Percentiles rank a stretch among this genome's conserved stretches.
Conservation (phyloP, 2,113 vertebrate species). For the Furnarius figulus region DNA sequence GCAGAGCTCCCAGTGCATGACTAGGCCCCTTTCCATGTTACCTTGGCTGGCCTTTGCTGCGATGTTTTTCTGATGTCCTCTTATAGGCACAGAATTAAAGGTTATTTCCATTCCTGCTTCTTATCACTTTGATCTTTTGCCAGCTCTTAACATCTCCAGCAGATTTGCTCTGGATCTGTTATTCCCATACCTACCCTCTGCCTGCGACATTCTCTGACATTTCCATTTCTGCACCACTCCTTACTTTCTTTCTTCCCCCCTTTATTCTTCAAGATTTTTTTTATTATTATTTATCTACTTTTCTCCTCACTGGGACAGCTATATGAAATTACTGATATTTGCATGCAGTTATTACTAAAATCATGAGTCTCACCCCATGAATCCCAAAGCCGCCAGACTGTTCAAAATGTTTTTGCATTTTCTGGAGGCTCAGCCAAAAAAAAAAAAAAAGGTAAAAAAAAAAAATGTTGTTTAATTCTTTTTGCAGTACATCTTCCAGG, state of each 20-base stretch:
- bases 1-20: neutral
- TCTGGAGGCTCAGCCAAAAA: neutral
- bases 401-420: neutral
- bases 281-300: neutral
- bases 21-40: slow-evolving; percentile 54
- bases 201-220: slow-evolving; percentile 52
- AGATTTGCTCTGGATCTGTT: slow-evolving; percentile 64
- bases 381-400: neutral
- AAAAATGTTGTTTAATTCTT: neutral
- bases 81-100: slow-evolving; percentile 55
- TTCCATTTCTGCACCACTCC: neutral
- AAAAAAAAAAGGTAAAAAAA: neutral
- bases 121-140: slow-evolving; percentile 64
- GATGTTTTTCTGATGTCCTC: slow-evolving; percentile 35
- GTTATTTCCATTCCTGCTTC: slow-evolving; percentile 58
- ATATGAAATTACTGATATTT: neutral
- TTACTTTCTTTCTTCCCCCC: neutral
- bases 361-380: neutral
- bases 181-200: slow-evolving; percentile 48
- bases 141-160: slow-evolving; percentile 58
- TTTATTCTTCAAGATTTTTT: neutral
- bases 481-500: neutral
- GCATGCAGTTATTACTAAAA: neutral
- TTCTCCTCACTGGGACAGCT: neutral
- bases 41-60: slow-evolving; percentile 66